Evolutionary conservation across 1,140 invertebrate genomes (phyloP).

Genomic region (Drosophila nannoptera): DNA sequence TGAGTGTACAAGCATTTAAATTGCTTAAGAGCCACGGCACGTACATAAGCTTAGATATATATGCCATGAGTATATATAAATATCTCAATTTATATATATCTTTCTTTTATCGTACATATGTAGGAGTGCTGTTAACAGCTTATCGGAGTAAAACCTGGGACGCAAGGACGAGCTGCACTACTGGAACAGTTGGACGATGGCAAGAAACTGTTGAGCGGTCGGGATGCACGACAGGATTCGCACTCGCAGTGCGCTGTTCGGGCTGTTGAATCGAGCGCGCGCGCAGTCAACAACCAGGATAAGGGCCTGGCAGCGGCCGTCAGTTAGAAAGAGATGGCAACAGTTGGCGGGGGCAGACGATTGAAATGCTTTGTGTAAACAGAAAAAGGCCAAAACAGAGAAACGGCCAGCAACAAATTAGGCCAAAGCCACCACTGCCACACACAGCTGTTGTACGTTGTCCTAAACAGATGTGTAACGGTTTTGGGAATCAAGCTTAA

Average conservation of each 20-base stretch:
- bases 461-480: background rate
- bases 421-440: slow-evolving; percentile 5
- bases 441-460: slow-evolving; percentile 27
- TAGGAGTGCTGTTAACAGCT: slow-evolving; percentile 17
- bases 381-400: slow-evolving; percentile 22
- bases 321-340: slow-evolving; percentile 7
- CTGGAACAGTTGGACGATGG: slow-evolving; percentile 55
- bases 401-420: slow-evolving; percentile 37
- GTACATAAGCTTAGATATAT: slow-evolving; percentile 1
- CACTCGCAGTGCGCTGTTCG: slow-evolving; percentile 5
- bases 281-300: slow-evolving; percentile 28
- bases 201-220: slow-evolving; percentile 67
- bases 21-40: slow-evolving; percentile 11
- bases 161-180: slow-evolving; percentile 52
- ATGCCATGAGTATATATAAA: background rate
- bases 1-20: slow-evolving; percentile 6
- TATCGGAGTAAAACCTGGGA: slow-evolving; percentile 35
- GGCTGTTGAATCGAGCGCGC: slow-evolving; percentile 39
- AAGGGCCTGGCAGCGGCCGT: slow-evolving; percentile 5
- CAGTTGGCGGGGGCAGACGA: background rate
- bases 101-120: too few relatives aligned
- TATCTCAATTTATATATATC: background rate
- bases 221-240: slow-evolving; percentile 24
- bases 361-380: slow-evolving; percentile 22
- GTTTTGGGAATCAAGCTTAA: background rate